A percentile compares a stretch with the other conserved stretches of the same genome.
phyloP scores from a whole-genome alignment of 1,140 invertebrate species.

The Megathymus violae region DNA sequence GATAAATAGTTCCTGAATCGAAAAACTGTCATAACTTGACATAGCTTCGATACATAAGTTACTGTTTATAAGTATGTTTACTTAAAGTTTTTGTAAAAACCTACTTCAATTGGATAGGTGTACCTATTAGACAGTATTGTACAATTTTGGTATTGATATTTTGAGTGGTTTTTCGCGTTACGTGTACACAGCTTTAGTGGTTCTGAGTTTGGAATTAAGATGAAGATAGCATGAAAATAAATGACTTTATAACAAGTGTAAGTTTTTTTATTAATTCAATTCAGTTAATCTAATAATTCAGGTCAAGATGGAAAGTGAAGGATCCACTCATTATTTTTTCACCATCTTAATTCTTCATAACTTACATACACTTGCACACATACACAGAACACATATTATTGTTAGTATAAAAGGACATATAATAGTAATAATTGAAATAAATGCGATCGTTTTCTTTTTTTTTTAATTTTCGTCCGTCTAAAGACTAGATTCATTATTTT shows the following conservation, averaged over 20 bases:
- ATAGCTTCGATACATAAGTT: neutral
- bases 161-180: constrained; percentile 13
- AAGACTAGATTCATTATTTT: too few species aligned
- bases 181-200: constrained; percentile 23
- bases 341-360: too few species aligned
- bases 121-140: constrained; percentile 6
- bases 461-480: too few species aligned
- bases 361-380: too few species aligned
- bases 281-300: too few species aligned
- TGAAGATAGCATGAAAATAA: constrained; percentile 20
- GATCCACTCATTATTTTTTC: too few species aligned
- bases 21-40: neutral
- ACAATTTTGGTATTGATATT: constrained; percentile 19
- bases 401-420: too few species aligned
- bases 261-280: constrained; percentile 1
- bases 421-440: too few species aligned
- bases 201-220: constrained; percentile 17
- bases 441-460: too few species aligned
- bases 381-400: too few species aligned
- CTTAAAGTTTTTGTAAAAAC: neutral
- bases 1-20: neutral
- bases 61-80: neutral
- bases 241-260: constrained; percentile 10
- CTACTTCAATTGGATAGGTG: neutral
- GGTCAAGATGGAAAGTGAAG: too few species aligned